A percentile compares a stretch with the other conserved stretches of the same genome.
These are phyloP conservation scores for Benitochromis conjunctus DNA, from an alignment of 2,113 vertebrate species.

Conservation along the genomic window DNA sequence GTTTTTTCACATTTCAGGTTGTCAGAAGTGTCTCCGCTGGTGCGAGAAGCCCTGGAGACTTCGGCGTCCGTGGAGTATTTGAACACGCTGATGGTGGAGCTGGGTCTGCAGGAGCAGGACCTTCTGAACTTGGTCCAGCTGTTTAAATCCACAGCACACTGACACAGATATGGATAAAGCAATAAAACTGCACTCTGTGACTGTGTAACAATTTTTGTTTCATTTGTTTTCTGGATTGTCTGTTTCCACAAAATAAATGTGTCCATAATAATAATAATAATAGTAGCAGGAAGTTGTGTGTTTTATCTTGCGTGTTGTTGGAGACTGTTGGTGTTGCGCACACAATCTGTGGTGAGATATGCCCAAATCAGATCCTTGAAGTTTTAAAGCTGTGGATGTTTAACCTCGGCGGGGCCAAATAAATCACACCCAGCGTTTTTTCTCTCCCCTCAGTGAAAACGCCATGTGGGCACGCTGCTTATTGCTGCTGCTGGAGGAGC, in stretches of 20 bases:
- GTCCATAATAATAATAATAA: neutral
- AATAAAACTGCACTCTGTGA: neutral
- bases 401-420: slow-evolving; percentile 36
- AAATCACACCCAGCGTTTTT: slow-evolving; percentile 65
- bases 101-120: slow-evolving; percentile 58
- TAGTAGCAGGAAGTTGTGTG: neutral
- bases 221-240: neutral
- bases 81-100: slow-evolving; percentile 60
- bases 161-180: neutral
- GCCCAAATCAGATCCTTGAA: slow-evolving; percentile 62
- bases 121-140: slow-evolving; percentile 54
- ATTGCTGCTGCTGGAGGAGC: neutral
- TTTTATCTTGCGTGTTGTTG: neutral
- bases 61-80: slow-evolving; percentile 49
- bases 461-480: slow-evolving; percentile 11
- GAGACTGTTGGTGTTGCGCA: neutral
- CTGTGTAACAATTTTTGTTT: neutral
- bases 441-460: neutral
- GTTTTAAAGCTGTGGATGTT: slow-evolving; percentile 26
- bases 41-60: slow-evolving; percentile 50
- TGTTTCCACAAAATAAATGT: slow-evolving; percentile 14
- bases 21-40: slow-evolving; percentile 59
- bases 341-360: slow-evolving; percentile 46
- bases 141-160: slow-evolving; percentile 39
- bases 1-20: slow-evolving; percentile 57